Percentiles rank a stretch among this genome's conserved stretches.
Evolutionary conservation across 2,113 vertebrate species (phyloP).

Genomic region (Chaetodon trifascialis): DNA sequence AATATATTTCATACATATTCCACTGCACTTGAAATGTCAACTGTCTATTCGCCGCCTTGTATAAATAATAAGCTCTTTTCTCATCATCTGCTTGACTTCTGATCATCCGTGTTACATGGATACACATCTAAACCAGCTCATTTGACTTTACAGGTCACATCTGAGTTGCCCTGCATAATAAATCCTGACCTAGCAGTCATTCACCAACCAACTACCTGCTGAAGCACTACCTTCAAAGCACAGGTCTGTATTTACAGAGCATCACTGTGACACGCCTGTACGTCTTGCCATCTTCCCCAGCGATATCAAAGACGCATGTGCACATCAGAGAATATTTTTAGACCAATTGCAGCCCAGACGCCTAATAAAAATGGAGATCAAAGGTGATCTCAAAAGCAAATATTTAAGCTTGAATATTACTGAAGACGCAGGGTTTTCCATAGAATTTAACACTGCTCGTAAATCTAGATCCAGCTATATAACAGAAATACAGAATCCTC

Average conservation of each 20-base stretch:
- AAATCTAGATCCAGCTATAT: neutral
- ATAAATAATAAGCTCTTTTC: neutral
- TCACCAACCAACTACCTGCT: slow-evolving; percentile 21
- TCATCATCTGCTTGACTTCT: slow-evolving; percentile 3
- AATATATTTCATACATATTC: slow-evolving; percentile 5
- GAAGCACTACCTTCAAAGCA: slow-evolving; percentile 60
- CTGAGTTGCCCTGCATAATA: neutral
- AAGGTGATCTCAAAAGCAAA: slow-evolving; percentile 52
- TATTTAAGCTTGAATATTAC: slow-evolving; percentile 42
- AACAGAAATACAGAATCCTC: neutral
- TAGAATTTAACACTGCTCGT: neutral
- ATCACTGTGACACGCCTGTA: slow-evolving; percentile 19
- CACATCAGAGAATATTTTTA: slow-evolving; percentile 61
- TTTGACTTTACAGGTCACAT: slow-evolving; percentile 24
- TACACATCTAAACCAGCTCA: neutral
- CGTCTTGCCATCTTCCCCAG: slow-evolving; percentile 23
- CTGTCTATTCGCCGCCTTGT: neutral
- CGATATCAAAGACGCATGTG: slow-evolving; percentile 70
- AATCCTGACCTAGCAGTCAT: slow-evolving; percentile 1
- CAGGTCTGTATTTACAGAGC: slow-evolving; percentile 51
- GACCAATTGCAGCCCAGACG: slow-evolving; percentile 21
- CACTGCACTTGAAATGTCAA: slow-evolving; percentile 29
- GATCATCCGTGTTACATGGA: neutral
- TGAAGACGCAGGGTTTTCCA: neutral
- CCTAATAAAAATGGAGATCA: slow-evolving; percentile 67